Evolutionary conservation across 2,113 vertebrate species (phyloP).

Genomic region (Lanius collurio): DNA sequence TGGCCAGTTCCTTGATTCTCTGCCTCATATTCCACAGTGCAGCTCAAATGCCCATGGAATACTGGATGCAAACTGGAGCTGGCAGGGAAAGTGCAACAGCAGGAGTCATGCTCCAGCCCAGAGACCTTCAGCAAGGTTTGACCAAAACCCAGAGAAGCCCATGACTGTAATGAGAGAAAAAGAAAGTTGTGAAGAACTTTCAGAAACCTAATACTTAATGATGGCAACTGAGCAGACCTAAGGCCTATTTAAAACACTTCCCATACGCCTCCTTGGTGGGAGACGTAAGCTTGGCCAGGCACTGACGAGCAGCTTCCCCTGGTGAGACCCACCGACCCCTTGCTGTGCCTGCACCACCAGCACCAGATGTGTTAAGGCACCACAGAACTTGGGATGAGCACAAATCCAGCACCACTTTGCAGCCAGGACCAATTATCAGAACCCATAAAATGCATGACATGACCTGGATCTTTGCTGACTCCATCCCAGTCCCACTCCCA

Average conservation of each 20-base stretch:
- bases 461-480: not conserved
- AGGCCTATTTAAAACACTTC: not conserved
- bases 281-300: not conserved
- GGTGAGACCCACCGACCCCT: rapidly evolving
- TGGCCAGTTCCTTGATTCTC: rapidly evolving
- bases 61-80: rapidly evolving
- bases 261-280: rapidly evolving
- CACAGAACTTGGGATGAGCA: not conserved
- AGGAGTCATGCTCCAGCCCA: rapidly evolving
- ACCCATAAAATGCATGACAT: not conserved
- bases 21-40: rapidly evolving
- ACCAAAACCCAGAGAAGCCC: not conserved
- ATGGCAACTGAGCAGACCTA: not conserved
- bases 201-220: not conserved
- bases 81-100: rapidly evolving
- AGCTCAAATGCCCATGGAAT: rapidly evolving
- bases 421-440: not conserved
- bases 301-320: not conserved
- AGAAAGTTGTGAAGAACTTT: not conserved
- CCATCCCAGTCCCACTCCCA: no score
- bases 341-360: not conserved
- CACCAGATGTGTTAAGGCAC: not conserved
- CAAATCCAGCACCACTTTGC: not conserved
- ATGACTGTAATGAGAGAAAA: rapidly evolving
- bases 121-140: not conserved